Base-by-base conservation (phyloP, 2,797 vertebrate species). In the Smutsia temminckii region DNA sequence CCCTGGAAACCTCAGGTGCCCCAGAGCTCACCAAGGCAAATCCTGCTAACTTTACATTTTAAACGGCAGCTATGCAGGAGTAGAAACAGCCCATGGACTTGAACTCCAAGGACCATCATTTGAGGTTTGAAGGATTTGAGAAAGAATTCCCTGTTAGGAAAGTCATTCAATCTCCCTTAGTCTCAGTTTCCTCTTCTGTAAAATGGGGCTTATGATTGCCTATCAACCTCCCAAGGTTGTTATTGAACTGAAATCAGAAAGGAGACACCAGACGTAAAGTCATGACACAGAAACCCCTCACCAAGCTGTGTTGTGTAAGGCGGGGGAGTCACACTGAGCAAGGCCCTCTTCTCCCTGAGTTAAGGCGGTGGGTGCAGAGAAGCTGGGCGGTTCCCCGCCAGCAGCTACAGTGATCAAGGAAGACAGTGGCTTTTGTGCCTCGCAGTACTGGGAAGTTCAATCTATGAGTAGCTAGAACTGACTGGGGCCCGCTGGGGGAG, bases 391-490 rank as follows among this genome's bases (percentile, higher is more conserved):
- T 14, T 27, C 8, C 51, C 10, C 7, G 16, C 49, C 2, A 3
- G 8, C 12, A 42, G 34, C 49, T 37, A 4, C 2, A 1, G 18
- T 10, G 29, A 42, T 34, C 34, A 8, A 8, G 55, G 13, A 23
- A 14, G 37, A 20, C 0, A 0, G 8, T 5, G 7, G 13, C 34
- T 32, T 84, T 64, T 53, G 51, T 27, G 6, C 49, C 51, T 63
- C 23, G 2, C 23, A 46, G 61, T 2, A 0, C 37, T 55, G 42
- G 29, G 10, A 40, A 69, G 55, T 46, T 75, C 59, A 42, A 14
- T 83, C n/a, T 29, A 1, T 11, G 23, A 32, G 18, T 8, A 55
- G 6, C 53, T 27, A 34, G 42, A 51, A 59, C 17, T 14, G 66
- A n/a, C 23, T 34, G 2, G 16, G 29, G 23, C 10, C 10, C 14